Base-by-base conservation (phyloP, 2,113 vertebrate genomes). In the Hemibagrus wyckioides region DNA sequence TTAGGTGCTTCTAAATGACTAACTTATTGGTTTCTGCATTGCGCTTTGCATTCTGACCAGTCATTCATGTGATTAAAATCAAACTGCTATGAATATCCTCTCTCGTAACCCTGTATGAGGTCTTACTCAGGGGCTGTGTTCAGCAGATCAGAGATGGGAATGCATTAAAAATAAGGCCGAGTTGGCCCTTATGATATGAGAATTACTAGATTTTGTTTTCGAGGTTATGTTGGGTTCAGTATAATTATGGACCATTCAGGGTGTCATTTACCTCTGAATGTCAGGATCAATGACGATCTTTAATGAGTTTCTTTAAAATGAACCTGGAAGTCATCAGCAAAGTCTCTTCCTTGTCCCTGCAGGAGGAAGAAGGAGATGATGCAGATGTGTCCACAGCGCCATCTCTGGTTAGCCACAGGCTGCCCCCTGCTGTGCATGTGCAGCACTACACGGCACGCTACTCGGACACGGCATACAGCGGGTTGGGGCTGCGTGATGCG, bases 291-390 rank as follows among this genome's bases (percentile, higher is more conserved):
- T 50, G 15, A 77, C 17, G 5, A 77, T 50, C 25, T 28, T 28
- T 50, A 17, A 50, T 41, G 33, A 14, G 6, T 86, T 41, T 73
- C 21, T 6, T 39, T 44, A 76, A 76, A 57, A 75, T 28, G 21
- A 11, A 33, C 61, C 23, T 82, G 57, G 25, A 82, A 28, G 36
- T 54, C 61, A 65, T 67, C 28, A 63, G 81, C 67, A 56, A 82
- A 1, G 75, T 48, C 11, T 39, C 21, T 71, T 30, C n/a, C 41
- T 41, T 77, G 73, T 86, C 5, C 77, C 25, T 89, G 19, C 77
- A 99, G 98, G 97, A 99, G 88, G 98, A 99, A 91, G 97, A 99
- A 93, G 98, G 96, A 0, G 97, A 98, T 33, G 97, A 98, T 56
- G 93, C 95, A 6, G 95, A 96, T 85, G 39, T 94, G 88, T 93